These are phyloP conservation scores for Pantherophis alleghaniensis DNA, from an alignment of 2,797 vertebrate genomes.

Conservation along the genomic window DNA sequence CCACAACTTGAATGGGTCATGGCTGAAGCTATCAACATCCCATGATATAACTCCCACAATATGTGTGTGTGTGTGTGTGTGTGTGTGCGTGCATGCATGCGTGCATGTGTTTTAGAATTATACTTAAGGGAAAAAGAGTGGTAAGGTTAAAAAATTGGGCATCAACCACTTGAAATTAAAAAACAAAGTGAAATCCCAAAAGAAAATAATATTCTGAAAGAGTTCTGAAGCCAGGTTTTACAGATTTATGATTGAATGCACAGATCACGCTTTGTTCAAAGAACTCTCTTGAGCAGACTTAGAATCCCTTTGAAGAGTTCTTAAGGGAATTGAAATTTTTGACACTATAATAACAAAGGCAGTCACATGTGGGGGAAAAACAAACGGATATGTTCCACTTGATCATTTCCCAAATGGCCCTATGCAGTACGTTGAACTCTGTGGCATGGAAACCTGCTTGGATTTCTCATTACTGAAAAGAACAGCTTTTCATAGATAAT, in stretches of 20 bases:
- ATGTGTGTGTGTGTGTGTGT: too few relatives aligned
- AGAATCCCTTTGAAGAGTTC: not conserved
- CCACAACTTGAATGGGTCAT: not conserved
- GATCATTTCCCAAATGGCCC: not conserved
- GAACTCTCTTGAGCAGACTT: not conserved
- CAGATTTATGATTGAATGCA: not conserved
- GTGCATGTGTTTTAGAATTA: too few relatives aligned
- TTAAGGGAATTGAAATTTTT: not conserved
- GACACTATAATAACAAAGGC: not conserved
- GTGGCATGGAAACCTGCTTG: not conserved
- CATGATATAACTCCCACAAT: not conserved
- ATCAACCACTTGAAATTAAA: not conserved
- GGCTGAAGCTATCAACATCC: not conserved
- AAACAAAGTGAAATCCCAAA: not conserved
- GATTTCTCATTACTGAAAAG: not conserved
- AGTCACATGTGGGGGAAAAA: not conserved
- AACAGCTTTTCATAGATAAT: not conserved
- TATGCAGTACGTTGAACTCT: not conserved
- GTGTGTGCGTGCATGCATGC: too few relatives aligned
- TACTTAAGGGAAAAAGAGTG: not conserved
- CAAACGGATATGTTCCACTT: not conserved
- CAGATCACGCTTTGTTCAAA: not conserved
- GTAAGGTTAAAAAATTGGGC: not conserved
- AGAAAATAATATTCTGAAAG: not conserved
- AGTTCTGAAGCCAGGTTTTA: not conserved